Evolutionary conservation across 1,140 invertebrate genomes (phyloP).

Genomic region (Bradynema listronoti): DNA sequence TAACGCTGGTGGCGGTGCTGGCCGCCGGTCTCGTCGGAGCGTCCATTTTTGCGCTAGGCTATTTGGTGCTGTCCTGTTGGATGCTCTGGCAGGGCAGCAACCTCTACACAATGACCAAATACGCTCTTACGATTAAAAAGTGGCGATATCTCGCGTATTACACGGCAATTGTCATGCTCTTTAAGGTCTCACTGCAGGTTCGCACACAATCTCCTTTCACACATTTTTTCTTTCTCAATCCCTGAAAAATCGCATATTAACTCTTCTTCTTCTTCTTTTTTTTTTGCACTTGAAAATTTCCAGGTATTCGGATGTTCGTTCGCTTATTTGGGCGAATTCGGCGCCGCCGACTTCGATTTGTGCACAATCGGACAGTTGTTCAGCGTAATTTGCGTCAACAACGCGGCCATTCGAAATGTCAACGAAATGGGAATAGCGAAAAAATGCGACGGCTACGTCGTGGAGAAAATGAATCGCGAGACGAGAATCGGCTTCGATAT

Average conservation of each 20-base stretch:
- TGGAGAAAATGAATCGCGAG: no score
- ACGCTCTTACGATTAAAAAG: slow-evolving; percentile 32
- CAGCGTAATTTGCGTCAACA: slow-evolving; percentile 47
- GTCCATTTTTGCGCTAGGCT: slow-evolving; percentile 54
- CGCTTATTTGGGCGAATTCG: no score
- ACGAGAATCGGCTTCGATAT: slow-evolving; percentile 52
- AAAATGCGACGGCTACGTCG: no score
- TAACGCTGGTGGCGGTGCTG: slow-evolving; percentile 51
- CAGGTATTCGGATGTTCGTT: no score
- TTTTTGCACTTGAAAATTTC: no score
- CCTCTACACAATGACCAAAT: slow-evolving; percentile 50
- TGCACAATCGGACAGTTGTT: slow-evolving; percentile 49
- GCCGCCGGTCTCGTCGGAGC: slow-evolving; percentile 55
- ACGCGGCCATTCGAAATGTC: slow-evolving; percentile 12
- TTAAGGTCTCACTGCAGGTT: slow-evolving; percentile 52
- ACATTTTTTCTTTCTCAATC: no score
- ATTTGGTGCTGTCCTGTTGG: slow-evolving; percentile 52
- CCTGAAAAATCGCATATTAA: no score
- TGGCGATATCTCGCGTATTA: slow-evolving; percentile 50
- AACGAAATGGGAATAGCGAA: no score
- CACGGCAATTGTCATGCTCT: slow-evolving; percentile 46
- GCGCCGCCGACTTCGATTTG: no score
- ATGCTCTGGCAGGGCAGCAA: slow-evolving; percentile 58
- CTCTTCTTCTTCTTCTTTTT: no score
- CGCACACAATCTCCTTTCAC: no score